Evolutionary conservation across 2,797 vertebrate genomes (phyloP).

Genomic region (Crenichthys baileyi): DNA sequence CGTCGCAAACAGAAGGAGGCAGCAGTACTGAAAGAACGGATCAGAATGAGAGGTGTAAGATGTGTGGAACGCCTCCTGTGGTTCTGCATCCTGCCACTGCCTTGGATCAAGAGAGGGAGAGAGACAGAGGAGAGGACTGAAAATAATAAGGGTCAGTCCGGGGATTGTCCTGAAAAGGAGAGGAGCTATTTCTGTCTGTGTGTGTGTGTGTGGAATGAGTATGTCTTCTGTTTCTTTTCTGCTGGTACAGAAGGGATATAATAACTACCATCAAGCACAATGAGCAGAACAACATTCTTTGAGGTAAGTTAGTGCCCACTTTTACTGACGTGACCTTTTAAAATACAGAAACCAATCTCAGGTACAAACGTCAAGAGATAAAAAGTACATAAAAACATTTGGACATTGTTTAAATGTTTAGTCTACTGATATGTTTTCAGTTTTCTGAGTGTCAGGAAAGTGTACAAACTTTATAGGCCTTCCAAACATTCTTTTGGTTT

Average conservation of each 20-base stretch:
- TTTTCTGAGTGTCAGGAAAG: constrained; percentile 14
- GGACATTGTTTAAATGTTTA: not conserved
- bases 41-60: not conserved
- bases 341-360: not conserved
- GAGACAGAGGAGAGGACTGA: constrained; percentile 28
- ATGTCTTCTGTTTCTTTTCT: constrained; percentile 27
- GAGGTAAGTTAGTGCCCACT: constrained; percentile 66
- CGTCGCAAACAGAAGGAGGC: not conserved
- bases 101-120: constrained; percentile 27
- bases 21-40: not conserved
- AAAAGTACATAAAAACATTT: not conserved
- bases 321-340: not conserved
- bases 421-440: not conserved
- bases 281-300: constrained; percentile 79
- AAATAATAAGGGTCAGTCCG: constrained; percentile 62
- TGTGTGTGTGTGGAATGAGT: constrained; percentile 31
- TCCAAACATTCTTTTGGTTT: not conserved
- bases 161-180: constrained; percentile 59
- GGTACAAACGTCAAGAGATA: not conserved
- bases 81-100: constrained; percentile 43
- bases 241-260: constrained; percentile 39
- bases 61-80: constrained; percentile 44
- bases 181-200: constrained; percentile 42
- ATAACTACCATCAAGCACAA: constrained; percentile 29
- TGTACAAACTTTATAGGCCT: not conserved